Conservation (phyloP, 2,888 invertebrate genomes). For the Anaspis maculata region DNA sequence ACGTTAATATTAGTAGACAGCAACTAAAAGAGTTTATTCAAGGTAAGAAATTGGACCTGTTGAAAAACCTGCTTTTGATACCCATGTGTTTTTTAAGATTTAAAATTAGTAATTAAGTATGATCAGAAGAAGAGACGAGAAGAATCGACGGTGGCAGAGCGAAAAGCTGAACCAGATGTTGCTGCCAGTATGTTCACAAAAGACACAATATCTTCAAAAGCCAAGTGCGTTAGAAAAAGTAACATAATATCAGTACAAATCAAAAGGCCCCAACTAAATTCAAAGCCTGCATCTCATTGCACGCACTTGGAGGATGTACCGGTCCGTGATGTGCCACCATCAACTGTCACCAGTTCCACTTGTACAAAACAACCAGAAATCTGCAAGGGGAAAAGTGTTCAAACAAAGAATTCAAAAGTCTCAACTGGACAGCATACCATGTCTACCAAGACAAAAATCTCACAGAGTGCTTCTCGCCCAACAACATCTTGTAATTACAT, state of each 20-base stretch:
- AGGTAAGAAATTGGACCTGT: conserved; percentile 46
- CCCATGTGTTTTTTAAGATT: conserved; percentile 44
- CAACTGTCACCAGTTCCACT: neutral
- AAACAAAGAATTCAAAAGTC: neutral
- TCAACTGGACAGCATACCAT: too few relatives aligned
- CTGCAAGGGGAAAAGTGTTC: conserved; percentile 5
- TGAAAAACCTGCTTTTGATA: neutral
- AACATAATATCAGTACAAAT: conserved; percentile 30
- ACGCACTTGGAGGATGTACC: neutral
- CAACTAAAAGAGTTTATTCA: conserved; percentile 71
- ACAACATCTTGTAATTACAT: conserved; percentile 13
- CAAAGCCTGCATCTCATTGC: neutral
- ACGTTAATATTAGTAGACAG: conserved; percentile 63
- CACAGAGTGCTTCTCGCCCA: too few relatives aligned
- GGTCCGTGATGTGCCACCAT: too few relatives aligned
- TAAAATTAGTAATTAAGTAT: conserved; percentile 59
- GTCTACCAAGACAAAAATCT: too few relatives aligned
- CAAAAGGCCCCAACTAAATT: conserved; percentile 3
- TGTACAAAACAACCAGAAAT: neutral
- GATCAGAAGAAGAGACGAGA: conserved; percentile 37
- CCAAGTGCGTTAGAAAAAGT: conserved; percentile 30
- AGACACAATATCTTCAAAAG: conserved; percentile 39
- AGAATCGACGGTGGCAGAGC: conserved; percentile 3
- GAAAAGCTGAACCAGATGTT: conserved; percentile 14
- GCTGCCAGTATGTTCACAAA: conserved; percentile 37